These are phyloP conservation scores for Leptinotarsa undecemlineata DNA, from an alignment of 1,140 invertebrate species.

Conservation along the genomic window DNA sequence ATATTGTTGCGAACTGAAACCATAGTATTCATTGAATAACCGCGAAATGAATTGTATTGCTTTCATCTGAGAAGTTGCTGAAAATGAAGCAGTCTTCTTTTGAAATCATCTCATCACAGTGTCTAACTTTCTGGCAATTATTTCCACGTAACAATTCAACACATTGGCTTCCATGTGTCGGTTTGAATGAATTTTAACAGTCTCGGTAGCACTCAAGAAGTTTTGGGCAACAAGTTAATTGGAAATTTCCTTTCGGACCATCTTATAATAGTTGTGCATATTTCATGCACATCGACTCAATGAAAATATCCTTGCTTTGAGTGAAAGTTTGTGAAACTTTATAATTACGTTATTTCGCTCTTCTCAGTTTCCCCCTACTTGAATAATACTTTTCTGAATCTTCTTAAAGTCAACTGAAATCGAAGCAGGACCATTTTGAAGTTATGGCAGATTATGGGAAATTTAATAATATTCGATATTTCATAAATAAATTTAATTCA, in stretches of 20 bases:
- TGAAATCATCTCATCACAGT: no score
- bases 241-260: not conserved
- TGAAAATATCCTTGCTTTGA: conserved; percentile 8
- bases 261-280: conserved; percentile 6
- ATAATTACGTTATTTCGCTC: not conserved
- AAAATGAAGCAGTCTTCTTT: no score
- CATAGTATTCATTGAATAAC: no score
- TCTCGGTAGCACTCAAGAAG: not conserved
- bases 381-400: not conserved
- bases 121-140: no score
- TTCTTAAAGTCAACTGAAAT: not conserved
- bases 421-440: no score
- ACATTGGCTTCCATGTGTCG: not conserved
- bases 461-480: no score
- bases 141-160: not conserved
- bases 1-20: no score
- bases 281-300: conserved; percentile 5
- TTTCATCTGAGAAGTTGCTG: no score
- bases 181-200: not conserved
- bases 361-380: not conserved
- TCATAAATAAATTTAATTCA: no score
- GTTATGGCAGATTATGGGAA: no score
- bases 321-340: conserved; percentile 1
- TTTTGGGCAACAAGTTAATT: not conserved
- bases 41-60: no score